phyloP scores from a whole-genome alignment of 1,140 invertebrate species.

The Sinella curviseta region DNA sequence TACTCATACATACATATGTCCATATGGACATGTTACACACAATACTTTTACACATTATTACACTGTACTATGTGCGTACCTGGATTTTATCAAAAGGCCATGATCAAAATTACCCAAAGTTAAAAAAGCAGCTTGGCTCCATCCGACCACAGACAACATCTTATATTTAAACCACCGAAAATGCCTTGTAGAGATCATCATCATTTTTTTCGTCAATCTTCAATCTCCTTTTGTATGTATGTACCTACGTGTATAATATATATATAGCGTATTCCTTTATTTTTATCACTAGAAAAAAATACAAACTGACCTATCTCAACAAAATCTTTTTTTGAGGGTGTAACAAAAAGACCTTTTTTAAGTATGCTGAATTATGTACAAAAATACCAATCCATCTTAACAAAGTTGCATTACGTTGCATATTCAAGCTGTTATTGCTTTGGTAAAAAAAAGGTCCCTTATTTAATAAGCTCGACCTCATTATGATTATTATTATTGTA shows the following conservation, averaged over 20 bases:
- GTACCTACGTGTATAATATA: too few species aligned
- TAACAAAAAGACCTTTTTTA: neutral
- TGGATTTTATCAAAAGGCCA: too few species aligned
- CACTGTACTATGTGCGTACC: too few species aligned
- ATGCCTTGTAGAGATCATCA: neutral
- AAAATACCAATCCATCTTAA: constrained; percentile 9
- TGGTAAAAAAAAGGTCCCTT: constrained; percentile 7
- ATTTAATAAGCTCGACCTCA: constrained; percentile 25
- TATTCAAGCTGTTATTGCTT: constrained; percentile 15
- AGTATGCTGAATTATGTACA: constrained; percentile 3
- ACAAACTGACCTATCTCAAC: constrained; percentile 4
- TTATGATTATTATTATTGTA: constrained; percentile 12
- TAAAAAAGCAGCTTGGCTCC: neutral
- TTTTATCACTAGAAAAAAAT: neutral
- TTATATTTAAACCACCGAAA: neutral
- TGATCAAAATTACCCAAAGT: constrained; percentile 9
- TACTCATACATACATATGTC: too few species aligned
- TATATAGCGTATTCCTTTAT: too few species aligned
- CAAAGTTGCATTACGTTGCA: constrained; percentile 26
- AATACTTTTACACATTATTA: too few species aligned
- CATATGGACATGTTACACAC: too few species aligned
- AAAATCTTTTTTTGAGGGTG: neutral
- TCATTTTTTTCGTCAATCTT: neutral
- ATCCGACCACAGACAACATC: neutral
- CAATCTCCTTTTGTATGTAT: too few species aligned